phyloP scores from a whole-genome alignment of 2,797 vertebrate genomes.

The Trichosurus vulpecula region DNA sequence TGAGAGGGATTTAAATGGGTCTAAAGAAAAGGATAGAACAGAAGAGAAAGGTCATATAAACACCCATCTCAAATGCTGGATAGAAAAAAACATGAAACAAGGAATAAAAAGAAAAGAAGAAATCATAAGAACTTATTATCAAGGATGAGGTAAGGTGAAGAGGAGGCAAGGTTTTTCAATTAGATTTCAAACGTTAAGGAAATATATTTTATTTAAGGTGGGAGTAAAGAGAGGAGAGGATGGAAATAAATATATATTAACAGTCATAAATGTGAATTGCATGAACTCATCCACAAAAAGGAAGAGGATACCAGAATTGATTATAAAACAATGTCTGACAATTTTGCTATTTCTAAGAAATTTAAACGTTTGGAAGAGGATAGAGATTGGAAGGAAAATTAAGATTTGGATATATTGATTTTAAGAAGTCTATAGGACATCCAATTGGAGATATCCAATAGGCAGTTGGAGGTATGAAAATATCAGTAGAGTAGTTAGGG shows the following conservation, averaged over 20 bases:
- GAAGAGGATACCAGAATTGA: not conserved
- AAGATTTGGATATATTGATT: not conserved
- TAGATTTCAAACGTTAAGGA: too few species aligned
- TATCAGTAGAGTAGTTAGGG: not conserved
- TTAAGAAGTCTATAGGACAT: not conserved
- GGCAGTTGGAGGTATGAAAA: not conserved
- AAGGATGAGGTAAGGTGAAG: not conserved
- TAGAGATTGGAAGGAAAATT: not conserved
- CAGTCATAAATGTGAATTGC: not conserved
- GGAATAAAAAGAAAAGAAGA: not conserved
- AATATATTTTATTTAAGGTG: too few species aligned
- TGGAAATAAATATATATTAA: not conserved
- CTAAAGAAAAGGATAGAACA: not conserved
- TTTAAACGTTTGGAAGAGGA: not conserved
- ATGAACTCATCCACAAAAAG: too few species aligned
- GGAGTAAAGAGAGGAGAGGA: not conserved
- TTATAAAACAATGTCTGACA: too few species aligned
- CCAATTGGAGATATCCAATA: not conserved
- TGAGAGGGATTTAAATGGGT: not conserved
- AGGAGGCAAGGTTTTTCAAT: not conserved
- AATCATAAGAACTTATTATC: not conserved
- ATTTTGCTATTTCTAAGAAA: not conserved
- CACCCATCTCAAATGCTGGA: not conserved
- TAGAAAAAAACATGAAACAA: not conserved
- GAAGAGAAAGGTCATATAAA: not conserved